These are phyloP conservation scores for Limnodromus scolopaceus DNA, from an alignment of 2,797 vertebrate genomes.

Conservation along the genomic window DNA sequence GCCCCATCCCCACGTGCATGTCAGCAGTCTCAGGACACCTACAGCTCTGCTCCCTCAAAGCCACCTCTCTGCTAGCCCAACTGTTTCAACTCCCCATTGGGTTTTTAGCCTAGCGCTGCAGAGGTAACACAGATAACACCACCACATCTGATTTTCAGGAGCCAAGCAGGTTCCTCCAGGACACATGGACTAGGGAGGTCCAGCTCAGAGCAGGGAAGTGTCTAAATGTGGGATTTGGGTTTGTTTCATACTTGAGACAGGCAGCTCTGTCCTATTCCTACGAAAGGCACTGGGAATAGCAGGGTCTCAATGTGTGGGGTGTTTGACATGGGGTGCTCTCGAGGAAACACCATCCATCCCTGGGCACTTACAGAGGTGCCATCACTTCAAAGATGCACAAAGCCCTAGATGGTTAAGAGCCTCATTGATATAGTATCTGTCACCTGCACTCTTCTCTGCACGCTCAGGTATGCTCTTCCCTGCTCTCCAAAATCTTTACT, in stretches of 20 bases:
- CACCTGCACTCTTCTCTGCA: not conserved
- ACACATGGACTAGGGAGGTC: rapidly evolving
- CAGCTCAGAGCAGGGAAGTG: not conserved
- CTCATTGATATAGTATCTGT: rapidly evolving
- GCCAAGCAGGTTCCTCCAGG: not conserved
- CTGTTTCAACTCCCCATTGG: not conserved
- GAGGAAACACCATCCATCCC: not conserved
- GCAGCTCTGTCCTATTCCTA: not conserved
- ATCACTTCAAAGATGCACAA: not conserved
- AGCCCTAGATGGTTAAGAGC: not conserved
- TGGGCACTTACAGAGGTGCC: not conserved
- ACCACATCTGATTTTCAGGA: not conserved
- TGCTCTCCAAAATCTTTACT: not conserved
- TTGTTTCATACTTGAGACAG: not conserved
- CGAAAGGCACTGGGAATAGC: not conserved
- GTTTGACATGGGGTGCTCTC: not conserved
- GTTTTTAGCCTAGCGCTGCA: not conserved
- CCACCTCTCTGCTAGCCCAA: not conserved
- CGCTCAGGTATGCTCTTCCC: not conserved
- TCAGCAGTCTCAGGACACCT: not conserved
- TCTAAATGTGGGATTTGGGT: not conserved
- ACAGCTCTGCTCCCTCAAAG: not conserved
- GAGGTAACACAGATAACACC: not conserved
- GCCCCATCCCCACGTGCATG: not conserved
- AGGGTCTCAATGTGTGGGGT: rapidly evolving